Conservation (phyloP, 2,797 vertebrate species). For the Smutsia gigantea region DNA sequence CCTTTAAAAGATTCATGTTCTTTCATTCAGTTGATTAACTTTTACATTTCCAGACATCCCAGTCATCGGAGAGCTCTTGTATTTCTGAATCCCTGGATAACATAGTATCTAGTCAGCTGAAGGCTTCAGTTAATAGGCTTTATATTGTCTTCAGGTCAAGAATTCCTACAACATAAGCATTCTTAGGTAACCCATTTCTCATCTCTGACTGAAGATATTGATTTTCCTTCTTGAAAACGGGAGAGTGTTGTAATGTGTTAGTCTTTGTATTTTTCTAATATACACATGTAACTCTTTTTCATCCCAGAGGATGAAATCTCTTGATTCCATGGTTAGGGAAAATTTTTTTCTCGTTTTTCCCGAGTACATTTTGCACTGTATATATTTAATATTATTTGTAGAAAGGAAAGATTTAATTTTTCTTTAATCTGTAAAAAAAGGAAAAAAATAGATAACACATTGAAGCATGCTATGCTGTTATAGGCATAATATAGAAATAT, state of each 20-base stretch:
- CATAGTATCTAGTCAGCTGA: constrained; percentile 29
- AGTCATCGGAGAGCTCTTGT: not conserved
- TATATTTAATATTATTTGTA: not conserved
- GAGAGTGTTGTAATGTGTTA: not conserved
- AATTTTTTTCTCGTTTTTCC: not conserved
- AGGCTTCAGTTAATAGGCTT: not conserved
- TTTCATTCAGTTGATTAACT: not conserved
- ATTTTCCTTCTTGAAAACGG: not conserved
- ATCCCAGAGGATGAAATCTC: not conserved
- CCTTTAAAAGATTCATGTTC: not conserved
- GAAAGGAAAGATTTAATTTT: not conserved
- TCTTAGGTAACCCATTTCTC: not conserved
- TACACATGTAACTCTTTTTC: not conserved
- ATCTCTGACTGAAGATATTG: not conserved
- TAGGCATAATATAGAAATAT: not conserved
- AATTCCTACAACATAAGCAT: not conserved
- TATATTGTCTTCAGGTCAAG: not conserved
- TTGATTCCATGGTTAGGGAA: not conserved
- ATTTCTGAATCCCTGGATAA: constrained; percentile 33
- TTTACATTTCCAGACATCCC: constrained; percentile 38
- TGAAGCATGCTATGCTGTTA: not conserved
- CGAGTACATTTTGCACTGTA: not conserved
- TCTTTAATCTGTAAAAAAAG: not conserved
- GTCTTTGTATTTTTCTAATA: not conserved
- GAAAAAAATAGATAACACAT: not conserved